Evolutionary conservation across 2,888 invertebrate genomes (phyloP).

Genomic region (Ophion ventricosus): DNA sequence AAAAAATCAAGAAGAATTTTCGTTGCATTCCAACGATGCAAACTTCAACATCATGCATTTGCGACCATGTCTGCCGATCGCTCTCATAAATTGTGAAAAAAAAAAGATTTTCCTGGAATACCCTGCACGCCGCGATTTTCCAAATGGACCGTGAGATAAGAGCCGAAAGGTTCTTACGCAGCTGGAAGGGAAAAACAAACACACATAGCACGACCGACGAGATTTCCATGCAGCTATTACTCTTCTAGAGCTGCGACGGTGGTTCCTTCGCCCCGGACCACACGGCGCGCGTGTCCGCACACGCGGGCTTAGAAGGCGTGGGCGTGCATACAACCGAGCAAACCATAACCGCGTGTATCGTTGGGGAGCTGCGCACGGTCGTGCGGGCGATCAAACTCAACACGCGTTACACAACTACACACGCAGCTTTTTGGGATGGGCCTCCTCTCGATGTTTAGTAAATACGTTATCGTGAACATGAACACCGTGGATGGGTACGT

Average conservation of each 20-base stretch:
- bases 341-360: conserved; percentile 29
- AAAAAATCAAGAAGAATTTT: too few relatives aligned
- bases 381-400: conserved; percentile 15
- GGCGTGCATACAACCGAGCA: conserved; percentile 44
- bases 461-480: conserved; percentile 70
- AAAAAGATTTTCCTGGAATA: not conserved
- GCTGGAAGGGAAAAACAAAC: not conserved
- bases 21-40: too few relatives aligned
- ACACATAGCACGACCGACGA: conserved; percentile 1
- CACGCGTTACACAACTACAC: conserved; percentile 49
- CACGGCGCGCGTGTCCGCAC: conserved; percentile 34
- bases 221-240: conserved; percentile 53
- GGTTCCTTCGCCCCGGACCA: conserved; percentile 57
- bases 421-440: conserved; percentile 39
- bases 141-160: conserved; percentile 21
- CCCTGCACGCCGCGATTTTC: conserved; percentile 2
- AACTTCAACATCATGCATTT: too few relatives aligned
- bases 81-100: not conserved
- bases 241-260: conserved; percentile 50
- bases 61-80: too few relatives aligned
- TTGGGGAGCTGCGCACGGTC: conserved; percentile 2
- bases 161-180: not conserved
- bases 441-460: conserved; percentile 68
- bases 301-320: conserved; percentile 41
- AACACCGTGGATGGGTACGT: conserved; percentile 23